Evolutionary conservation across 2,888 invertebrate genomes (phyloP).

Genomic region (Julus scanicus): DNA sequence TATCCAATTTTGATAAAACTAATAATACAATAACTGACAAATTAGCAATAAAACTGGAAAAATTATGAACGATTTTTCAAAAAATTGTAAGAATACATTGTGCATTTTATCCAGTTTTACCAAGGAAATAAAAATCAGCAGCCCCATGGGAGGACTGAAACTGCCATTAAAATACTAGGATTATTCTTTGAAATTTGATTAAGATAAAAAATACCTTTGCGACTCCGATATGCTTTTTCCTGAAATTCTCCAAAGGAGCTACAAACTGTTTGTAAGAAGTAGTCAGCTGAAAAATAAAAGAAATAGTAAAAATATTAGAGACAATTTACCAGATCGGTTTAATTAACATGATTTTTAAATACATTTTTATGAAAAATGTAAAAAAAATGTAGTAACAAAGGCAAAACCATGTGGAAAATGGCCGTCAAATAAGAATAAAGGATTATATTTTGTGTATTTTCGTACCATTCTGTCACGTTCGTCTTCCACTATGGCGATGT

Average conservation of each 20-base stretch:
- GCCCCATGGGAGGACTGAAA: no score
- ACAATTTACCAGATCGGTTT: no score
- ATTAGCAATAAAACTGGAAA: no score
- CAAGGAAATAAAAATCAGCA: no score
- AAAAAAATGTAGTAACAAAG: background rate
- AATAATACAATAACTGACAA: no score
- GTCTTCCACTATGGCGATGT: constrained; percentile 94
- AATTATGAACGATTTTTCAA: no score
- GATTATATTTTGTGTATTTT: background rate
- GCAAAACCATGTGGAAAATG: constrained; percentile 12
- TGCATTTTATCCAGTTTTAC: no score
- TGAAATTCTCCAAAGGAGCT: constrained; percentile 90
- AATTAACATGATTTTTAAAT: no score
- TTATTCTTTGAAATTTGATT: no score
- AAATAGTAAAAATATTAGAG: background rate
- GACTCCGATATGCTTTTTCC: constrained; percentile 93
- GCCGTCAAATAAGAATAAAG: background rate
- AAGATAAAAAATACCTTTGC: constrained; percentile 79
- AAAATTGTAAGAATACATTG: no score
- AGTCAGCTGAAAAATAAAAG: constrained; percentile 77
- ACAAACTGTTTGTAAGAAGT: constrained; percentile 93
- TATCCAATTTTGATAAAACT: no score
- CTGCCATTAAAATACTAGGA: no score
- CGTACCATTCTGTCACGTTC: constrained; percentile 95
- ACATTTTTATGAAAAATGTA: background rate